A percentile compares a stretch with the other conserved stretches of the same genome.
These are phyloP conservation scores for Thymelicus acteon DNA, from an alignment of 2,888 invertebrate species.

Conservation along the genomic window DNA sequence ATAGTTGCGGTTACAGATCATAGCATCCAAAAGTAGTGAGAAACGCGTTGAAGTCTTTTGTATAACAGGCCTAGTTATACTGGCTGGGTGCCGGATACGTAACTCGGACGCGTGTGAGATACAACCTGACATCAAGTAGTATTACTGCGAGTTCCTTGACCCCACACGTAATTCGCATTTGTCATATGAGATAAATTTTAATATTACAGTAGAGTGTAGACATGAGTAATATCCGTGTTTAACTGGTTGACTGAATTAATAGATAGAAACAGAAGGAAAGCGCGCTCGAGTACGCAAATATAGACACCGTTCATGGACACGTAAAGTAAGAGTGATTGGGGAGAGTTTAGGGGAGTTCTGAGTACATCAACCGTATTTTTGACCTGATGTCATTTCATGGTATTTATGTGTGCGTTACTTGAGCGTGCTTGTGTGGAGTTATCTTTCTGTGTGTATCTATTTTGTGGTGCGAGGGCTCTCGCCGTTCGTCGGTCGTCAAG, in stretches of 20 bases:
- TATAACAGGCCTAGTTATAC: conserved; percentile 10
- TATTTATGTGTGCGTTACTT: too few relatives aligned
- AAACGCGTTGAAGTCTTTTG: conserved; percentile 40
- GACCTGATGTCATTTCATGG: too few relatives aligned
- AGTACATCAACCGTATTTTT: too few relatives aligned
- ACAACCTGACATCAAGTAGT: not conserved
- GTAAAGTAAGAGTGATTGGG: too few relatives aligned
- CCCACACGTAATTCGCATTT: conserved; percentile 8
- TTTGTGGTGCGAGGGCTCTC: too few relatives aligned
- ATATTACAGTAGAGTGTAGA: not conserved
- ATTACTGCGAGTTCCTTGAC: conserved; percentile 7
- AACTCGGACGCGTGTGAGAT: not conserved
- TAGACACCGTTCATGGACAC: too few relatives aligned
- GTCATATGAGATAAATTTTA: not conserved
- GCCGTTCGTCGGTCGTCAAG: not conserved
- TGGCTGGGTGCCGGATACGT: not conserved
- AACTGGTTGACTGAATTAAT: not conserved
- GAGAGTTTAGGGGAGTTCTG: too few relatives aligned
- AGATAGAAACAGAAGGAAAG: too few relatives aligned
- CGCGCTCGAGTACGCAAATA: too few relatives aligned
- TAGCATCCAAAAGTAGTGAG: not conserved
- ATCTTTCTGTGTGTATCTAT: too few relatives aligned
- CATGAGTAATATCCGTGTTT: conserved; percentile 18
- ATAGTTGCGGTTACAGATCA: too few relatives aligned
- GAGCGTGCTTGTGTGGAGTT: too few relatives aligned